phyloP scores from a whole-genome alignment of 2,113 vertebrate genomes.

The Polypterus senegalus region DNA sequence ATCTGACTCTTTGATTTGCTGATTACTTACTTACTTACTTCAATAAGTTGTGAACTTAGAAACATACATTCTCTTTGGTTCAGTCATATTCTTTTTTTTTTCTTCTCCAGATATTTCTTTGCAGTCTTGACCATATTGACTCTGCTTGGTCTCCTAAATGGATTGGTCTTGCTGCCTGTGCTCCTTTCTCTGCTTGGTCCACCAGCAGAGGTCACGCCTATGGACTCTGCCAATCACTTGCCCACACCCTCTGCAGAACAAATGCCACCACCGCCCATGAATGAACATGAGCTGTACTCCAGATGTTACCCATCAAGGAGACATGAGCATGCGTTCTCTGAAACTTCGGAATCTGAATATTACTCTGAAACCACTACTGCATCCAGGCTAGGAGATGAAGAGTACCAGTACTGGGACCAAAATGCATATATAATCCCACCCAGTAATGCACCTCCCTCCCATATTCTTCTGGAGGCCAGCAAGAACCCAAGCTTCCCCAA shows the following conservation, averaged over 20 bases:
- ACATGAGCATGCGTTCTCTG: constrained; percentile 46
- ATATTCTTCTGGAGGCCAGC: constrained; percentile 67
- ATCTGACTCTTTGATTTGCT: too few species aligned
- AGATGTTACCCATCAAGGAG: constrained; percentile 35
- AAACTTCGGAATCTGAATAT: constrained; percentile 59
- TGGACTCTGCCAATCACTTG: constrained; percentile 39
- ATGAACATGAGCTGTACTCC: constrained; percentile 58
- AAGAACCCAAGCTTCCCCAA: constrained; percentile 65
- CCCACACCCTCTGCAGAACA: constrained; percentile 46
- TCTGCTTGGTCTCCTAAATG: constrained; percentile 80
- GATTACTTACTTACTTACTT: too few species aligned
- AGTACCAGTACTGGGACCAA: constrained; percentile 44
- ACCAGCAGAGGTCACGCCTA: constrained; percentile 64
- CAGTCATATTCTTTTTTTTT: constrained; percentile 4
- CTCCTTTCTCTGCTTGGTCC: constrained; percentile 85
- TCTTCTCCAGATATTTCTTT: constrained; percentile 77
- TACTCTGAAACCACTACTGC: constrained; percentile 61
- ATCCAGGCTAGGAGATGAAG: constrained; percentile 51
- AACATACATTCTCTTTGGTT: too few species aligned
- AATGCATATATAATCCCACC: constrained; percentile 41
- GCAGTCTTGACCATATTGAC: constrained; percentile 84
- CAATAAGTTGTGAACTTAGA: too few species aligned
- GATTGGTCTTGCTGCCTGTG: constrained; percentile 84
- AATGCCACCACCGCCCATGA: constrained; percentile 44
- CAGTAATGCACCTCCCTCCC: constrained; percentile 35